Conservation (phyloP, 2,797 vertebrate genomes). For the Falco naumanni region DNA sequence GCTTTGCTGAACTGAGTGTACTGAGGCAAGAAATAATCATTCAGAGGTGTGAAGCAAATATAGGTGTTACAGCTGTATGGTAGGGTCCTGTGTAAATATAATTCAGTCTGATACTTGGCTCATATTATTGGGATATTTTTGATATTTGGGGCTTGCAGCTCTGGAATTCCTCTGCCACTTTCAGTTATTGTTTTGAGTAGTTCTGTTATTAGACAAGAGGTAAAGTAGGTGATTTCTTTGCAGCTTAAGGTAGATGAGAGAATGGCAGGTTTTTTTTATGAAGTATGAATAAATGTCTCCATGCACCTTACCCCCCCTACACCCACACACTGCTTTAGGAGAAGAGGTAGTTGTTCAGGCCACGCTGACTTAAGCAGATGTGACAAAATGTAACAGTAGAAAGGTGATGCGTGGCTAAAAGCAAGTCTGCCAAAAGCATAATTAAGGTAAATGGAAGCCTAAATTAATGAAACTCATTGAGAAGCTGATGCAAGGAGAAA, state of each 20-base stretch:
- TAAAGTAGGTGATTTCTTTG: not conserved
- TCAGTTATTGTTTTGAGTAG: not conserved
- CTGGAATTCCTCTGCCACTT: not conserved
- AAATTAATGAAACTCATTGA: constrained; percentile 36
- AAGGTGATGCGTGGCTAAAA: constrained; percentile 7
- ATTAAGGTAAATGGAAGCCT: constrained; percentile 52
- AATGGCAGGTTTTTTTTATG: not conserved
- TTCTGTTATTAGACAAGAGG: not conserved
- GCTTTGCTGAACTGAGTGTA: not conserved
- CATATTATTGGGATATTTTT: not conserved
- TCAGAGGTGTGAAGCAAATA: not conserved
- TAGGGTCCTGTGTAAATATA: not conserved
- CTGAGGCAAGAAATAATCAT: not conserved
- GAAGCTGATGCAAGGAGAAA: constrained; percentile 28
- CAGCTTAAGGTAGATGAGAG: not conserved
- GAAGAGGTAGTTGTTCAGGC: not conserved
- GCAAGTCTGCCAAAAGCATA: constrained; percentile 44
- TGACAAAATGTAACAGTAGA: not conserved
- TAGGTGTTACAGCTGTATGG: not conserved
- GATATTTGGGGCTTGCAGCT: not conserved
- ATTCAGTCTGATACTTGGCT: not conserved
- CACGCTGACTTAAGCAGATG: not conserved
- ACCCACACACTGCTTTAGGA: not conserved
- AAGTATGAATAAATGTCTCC: not conserved
- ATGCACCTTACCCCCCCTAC: not conserved